A percentile compares a stretch with the other conserved stretches of the same genome.
Conservation (phyloP, 2,797 vertebrate genomes). For the Psittacula derbiana region DNA sequence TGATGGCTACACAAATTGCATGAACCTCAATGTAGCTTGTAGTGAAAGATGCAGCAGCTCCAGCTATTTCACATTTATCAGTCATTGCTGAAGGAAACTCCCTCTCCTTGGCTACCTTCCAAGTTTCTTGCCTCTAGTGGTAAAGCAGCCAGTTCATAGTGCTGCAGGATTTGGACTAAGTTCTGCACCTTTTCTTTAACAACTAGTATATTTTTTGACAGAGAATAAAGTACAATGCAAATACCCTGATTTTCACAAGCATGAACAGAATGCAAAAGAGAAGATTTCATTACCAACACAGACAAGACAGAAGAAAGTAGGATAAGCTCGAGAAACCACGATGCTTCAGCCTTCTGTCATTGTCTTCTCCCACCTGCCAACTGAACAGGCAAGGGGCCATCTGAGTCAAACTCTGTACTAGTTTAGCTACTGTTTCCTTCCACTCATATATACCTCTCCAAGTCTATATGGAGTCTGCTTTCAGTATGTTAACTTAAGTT, state of each 20-base stretch:
- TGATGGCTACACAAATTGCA: not conserved
- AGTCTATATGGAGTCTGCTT: not conserved
- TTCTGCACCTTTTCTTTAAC: not conserved
- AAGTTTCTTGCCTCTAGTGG: not conserved
- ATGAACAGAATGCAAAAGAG: not conserved
- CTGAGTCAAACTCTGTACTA: not conserved
- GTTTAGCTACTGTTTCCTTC: not conserved
- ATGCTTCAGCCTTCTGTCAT: not conserved
- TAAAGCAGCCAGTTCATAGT: not conserved
- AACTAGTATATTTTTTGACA: not conserved
- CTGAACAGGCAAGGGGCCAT: not conserved
- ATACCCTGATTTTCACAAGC: not conserved
- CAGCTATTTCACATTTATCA: not conserved
- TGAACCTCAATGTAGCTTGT: not conserved
- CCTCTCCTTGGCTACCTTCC: not conserved
- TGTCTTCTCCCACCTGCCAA: not conserved
- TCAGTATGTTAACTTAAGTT: not conserved
- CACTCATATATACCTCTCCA: not conserved
- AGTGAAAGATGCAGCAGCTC: not conserved
- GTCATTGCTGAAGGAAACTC: not conserved
- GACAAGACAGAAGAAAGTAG: not conserved
- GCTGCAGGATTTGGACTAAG: not conserved
- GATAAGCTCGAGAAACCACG: not conserved
- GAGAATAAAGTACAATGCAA: not conserved
- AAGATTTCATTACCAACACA: not conserved